Conservation (phyloP, 2,888 invertebrate genomes). For the Chrysodeixis includens region DNA sequence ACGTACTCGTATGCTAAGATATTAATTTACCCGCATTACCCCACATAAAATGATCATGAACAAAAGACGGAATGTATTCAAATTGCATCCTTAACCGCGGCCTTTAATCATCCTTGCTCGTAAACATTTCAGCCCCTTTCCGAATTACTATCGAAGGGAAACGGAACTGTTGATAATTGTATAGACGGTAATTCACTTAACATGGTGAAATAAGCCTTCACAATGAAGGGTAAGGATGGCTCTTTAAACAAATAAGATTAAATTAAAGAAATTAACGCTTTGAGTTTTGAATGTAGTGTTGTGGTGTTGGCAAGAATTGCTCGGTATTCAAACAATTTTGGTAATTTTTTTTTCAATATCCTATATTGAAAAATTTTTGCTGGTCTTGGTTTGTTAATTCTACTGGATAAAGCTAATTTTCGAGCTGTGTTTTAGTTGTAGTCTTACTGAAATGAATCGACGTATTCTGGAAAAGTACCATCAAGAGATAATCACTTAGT, state of each 20-base stretch:
- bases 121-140: conserved; percentile 47
- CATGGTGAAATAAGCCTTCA: conserved; percentile 1
- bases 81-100: conserved; percentile 43
- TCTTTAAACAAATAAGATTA: conserved; percentile 3
- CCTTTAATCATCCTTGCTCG: conserved; percentile 37
- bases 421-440: too few relatives aligned
- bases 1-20: conserved; percentile 12
- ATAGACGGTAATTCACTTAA: conserved; percentile 5
- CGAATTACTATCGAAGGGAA: conserved; percentile 27
- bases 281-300: neutral
- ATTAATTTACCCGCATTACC: conserved; percentile 28
- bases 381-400: too few relatives aligned
- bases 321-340: too few relatives aligned
- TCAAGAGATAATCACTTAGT: too few relatives aligned
- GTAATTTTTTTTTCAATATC: too few relatives aligned
- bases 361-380: too few relatives aligned
- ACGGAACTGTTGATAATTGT: conserved; percentile 34
- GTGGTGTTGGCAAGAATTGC: too few relatives aligned
- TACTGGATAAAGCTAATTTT: too few relatives aligned
- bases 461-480: too few relatives aligned
- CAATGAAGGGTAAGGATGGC: neutral
- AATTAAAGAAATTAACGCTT: neutral
- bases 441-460: too few relatives aligned
- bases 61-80: conserved; percentile 48
- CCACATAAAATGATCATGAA: conserved; percentile 32